Conservation (phyloP, 2,888 invertebrate species). For the Busseola fusca region DNA sequence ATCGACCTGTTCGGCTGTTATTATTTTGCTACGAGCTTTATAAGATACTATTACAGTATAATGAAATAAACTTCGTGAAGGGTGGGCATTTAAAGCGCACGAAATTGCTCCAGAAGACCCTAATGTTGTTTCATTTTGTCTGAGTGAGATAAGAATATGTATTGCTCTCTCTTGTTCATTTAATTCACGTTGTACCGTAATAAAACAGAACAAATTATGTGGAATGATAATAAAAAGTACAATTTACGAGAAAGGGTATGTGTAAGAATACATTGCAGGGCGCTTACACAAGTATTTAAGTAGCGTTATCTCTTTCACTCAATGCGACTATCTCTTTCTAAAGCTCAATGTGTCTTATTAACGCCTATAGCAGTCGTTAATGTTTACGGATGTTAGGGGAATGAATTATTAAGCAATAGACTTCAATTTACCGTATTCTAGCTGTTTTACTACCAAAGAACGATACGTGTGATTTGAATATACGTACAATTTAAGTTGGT, state of each 20-base stretch:
- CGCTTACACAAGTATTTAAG: background rate
- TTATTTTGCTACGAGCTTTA: too few species aligned
- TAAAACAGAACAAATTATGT: slow-evolving; percentile 31
- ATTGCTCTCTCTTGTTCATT: background rate
- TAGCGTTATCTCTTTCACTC: background rate
- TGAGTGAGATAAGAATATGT: slow-evolving; percentile 7
- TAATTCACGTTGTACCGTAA: slow-evolving; percentile 20
- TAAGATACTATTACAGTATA: background rate
- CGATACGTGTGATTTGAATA: background rate
- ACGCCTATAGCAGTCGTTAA: background rate
- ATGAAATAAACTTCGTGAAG: background rate
- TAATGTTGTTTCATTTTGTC: slow-evolving; percentile 5
- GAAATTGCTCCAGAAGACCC: background rate
- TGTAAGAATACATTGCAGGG: background rate
- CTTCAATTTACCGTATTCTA: background rate
- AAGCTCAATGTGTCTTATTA: background rate
- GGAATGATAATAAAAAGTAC: slow-evolving; percentile 21
- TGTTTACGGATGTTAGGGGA: background rate
- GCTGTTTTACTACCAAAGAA: background rate
- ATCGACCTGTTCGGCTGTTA: too few species aligned
- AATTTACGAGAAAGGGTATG: slow-evolving; percentile 12
- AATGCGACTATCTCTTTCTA: background rate
- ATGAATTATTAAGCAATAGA: background rate
- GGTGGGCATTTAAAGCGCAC: too few species aligned
- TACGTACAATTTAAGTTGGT: background rate